Conservation (phyloP, 30 jellyfish, hydroid and myxozoan species). For the Haliclystus octoradiatus region DNA sequence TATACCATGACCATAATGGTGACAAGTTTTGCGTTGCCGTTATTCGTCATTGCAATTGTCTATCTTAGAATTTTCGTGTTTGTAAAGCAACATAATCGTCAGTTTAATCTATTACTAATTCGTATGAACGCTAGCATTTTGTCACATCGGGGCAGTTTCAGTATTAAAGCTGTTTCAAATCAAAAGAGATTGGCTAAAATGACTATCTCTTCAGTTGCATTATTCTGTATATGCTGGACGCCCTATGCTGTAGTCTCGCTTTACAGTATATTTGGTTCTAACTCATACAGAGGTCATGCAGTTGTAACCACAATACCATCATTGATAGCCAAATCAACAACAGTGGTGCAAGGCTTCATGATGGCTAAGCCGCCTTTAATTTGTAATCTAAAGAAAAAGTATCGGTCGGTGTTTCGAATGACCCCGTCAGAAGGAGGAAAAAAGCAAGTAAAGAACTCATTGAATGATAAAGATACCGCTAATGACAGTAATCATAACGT, state of each 20-base stretch:
- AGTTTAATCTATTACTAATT: neutral
- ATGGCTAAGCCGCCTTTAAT: neutral
- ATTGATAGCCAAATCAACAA: neutral
- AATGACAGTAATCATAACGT: neutral
- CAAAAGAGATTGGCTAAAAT: neutral
- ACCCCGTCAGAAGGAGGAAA: neutral
- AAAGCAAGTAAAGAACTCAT: neutral
- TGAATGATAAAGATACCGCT: neutral
- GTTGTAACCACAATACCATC: neutral
- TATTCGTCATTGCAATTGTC: conserved; percentile 3
- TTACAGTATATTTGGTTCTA: neutral
- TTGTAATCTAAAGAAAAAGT: neutral
- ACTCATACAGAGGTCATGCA: neutral
- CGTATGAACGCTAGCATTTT: neutral
- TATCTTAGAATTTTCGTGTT: conserved; percentile 9
- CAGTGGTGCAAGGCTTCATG: neutral
- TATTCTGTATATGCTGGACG: neutral
- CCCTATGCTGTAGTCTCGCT: neutral
- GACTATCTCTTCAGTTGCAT: neutral
- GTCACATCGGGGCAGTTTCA: neutral
- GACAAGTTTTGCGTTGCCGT: conserved; percentile 18
- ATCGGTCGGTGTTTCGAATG: no score
- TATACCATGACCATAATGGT: conserved; percentile 10
- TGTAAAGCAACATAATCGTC: conserved; percentile 2
- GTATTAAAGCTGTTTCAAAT: neutral